Percentiles rank a stretch among this genome's conserved stretches.
phyloP scores from a whole-genome alignment of 2,888 invertebrate genomes.

The Stenodera caucasica region DNA sequence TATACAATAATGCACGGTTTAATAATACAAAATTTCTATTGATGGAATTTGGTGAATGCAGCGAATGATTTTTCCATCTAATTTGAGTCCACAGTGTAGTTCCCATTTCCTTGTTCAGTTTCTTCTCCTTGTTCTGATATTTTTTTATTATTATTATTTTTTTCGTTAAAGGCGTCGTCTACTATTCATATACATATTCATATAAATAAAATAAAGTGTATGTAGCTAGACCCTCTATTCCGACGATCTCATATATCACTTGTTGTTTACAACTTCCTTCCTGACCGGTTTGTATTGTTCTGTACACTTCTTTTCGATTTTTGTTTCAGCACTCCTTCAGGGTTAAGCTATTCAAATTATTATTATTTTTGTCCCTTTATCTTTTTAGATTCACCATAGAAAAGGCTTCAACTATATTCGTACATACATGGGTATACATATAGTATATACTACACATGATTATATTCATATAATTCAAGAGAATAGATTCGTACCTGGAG shows the following conservation, averaged over 20 bases:
- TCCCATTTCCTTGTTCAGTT: slow-evolving; percentile 25
- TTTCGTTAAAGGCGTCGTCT: slow-evolving; percentile 16
- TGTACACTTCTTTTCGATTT: slow-evolving; percentile 28
- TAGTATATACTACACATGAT: no score
- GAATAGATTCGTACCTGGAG: not conserved
- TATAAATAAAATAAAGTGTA: slow-evolving; percentile 29
- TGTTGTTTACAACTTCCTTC: slow-evolving; percentile 39
- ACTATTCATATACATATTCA: slow-evolving; percentile 8
- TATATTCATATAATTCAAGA: not conserved
- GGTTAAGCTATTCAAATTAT: slow-evolving; percentile 18
- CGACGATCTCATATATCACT: slow-evolving; percentile 35
- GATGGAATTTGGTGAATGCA: slow-evolving; percentile 10
- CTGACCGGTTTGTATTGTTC: slow-evolving; percentile 35
- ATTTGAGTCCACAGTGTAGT: slow-evolving; percentile 18
- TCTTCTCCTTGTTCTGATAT: not conserved
- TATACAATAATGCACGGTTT: not conserved
- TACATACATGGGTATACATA: no score
- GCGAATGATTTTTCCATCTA: slow-evolving; percentile 26
- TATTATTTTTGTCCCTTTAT: not conserved
- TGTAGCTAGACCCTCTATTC: slow-evolving; percentile 29
- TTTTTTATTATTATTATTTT: not conserved
- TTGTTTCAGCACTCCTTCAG: slow-evolving; percentile 25
- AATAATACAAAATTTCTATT: slow-evolving; percentile 1
- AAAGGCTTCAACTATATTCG: no score
- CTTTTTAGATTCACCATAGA: not conserved